Conservation (phyloP, 1,140 invertebrate genomes). For the Aricia agestis region DNA sequence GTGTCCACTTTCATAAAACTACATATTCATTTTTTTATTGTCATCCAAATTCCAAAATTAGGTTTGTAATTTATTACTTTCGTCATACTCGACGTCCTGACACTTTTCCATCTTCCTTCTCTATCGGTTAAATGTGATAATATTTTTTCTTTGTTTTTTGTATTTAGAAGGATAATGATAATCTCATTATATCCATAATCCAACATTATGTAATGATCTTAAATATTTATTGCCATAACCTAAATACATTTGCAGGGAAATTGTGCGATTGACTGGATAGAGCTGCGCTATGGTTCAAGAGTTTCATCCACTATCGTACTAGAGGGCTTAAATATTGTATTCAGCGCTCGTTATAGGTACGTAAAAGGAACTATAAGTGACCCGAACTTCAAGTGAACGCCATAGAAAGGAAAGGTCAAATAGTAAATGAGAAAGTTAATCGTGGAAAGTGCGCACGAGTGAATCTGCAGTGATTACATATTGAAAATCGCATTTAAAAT, state of each 20-base stretch:
- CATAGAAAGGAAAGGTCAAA: constrained; percentile 67
- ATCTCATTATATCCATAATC: too few relatives aligned
- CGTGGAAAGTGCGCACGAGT: constrained; percentile 64
- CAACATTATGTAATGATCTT: too few relatives aligned
- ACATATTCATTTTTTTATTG: too few relatives aligned
- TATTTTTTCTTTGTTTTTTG: too few relatives aligned
- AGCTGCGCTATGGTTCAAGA: neutral
- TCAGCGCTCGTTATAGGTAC: constrained; percentile 4
- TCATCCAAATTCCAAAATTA: too few relatives aligned
- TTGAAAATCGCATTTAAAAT: neutral
- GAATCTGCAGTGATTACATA: constrained; percentile 20
- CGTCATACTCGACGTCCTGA: too few relatives aligned
- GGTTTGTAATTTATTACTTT: too few relatives aligned
- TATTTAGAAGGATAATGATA: too few relatives aligned
- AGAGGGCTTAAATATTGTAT: constrained; percentile 18
- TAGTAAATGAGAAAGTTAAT: constrained; percentile 72
- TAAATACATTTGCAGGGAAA: neutral
- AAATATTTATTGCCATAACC: too few relatives aligned
- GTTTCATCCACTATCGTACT: neutral
- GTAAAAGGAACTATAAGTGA: constrained; percentile 37
- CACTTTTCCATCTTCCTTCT: too few relatives aligned
- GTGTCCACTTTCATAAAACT: too few relatives aligned
- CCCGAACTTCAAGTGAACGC: constrained; percentile 52
- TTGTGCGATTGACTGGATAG: neutral
- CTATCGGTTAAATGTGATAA: too few relatives aligned